phyloP scores from a whole-genome alignment of 2,113 vertebrate genomes.

The Caretta caretta region DNA sequence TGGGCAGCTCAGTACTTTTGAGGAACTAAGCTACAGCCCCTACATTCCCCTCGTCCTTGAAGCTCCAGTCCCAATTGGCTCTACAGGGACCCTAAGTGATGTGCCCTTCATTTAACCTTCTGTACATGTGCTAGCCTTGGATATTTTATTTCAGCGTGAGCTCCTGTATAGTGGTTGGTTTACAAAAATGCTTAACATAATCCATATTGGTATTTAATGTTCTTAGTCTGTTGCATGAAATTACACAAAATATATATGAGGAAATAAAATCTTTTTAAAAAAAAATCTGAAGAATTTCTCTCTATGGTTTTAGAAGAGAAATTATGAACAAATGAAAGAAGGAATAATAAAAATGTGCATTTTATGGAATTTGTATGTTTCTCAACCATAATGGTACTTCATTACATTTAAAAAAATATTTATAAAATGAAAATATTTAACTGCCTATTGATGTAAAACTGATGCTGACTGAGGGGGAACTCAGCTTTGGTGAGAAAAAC shows the following conservation, averaged over 20 bases:
- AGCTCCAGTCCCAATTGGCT: background rate
- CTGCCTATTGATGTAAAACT: background rate
- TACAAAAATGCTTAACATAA: background rate
- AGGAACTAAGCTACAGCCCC: background rate
- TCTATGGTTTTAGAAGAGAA: background rate
- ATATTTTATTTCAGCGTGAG: background rate
- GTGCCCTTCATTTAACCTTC: background rate
- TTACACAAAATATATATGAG: background rate
- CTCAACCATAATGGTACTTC: background rate
- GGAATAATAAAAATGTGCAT: background rate
- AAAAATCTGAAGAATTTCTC: background rate
- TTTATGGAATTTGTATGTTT: background rate
- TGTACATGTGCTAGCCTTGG: background rate
- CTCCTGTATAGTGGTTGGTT: background rate
- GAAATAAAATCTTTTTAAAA: background rate
- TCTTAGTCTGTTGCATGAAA: background rate
- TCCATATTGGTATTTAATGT: background rate
- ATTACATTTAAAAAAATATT: background rate
- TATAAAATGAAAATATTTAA: background rate
- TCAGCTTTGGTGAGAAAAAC: background rate
- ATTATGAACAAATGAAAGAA: background rate
- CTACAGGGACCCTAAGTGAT: background rate
- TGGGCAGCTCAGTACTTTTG: background rate
- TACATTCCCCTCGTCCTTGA: background rate
- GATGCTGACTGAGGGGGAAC: background rate